A percentile compares a stretch with the other conserved stretches of the same genome.
Conservation (phyloP, 2,113 vertebrate species). For the Mus pahari region DNA sequence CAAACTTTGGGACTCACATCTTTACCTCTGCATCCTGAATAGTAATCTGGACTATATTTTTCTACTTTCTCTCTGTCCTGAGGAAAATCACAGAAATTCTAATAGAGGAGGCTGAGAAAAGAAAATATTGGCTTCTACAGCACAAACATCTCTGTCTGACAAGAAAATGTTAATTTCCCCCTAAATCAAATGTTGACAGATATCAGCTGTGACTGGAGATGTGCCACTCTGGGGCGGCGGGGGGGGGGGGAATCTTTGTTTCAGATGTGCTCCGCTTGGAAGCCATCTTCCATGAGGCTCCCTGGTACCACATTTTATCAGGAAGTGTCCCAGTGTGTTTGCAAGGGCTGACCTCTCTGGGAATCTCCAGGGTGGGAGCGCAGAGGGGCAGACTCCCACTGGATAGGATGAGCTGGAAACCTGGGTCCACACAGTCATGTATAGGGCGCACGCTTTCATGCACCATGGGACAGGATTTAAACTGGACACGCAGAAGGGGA, state of each 20-base stretch:
- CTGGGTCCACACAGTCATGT: constrained; percentile 37
- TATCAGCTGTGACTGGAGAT: constrained; percentile 37
- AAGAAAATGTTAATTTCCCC: constrained; percentile 78
- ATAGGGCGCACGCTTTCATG: constrained; percentile 70
- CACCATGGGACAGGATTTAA: constrained; percentile 74
- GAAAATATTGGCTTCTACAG: constrained; percentile 74
- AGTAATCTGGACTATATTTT: constrained; percentile 5
- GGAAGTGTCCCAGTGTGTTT: background rate
- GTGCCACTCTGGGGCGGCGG: background rate
- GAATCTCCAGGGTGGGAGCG: constrained; percentile 11
- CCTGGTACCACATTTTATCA: background rate
- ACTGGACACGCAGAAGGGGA: constrained; percentile 37
- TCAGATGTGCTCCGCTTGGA: background rate
- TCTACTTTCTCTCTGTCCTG: background rate
- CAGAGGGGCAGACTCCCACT: background rate
- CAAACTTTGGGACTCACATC: background rate
- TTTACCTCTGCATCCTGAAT: background rate
- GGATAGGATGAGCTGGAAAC: constrained; percentile 33
- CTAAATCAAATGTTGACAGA: constrained; percentile 71
- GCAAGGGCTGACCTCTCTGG: background rate
- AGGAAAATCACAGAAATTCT: constrained; percentile 70
- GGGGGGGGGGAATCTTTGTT: background rate
- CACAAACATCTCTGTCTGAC: constrained; percentile 73
- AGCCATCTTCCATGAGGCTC: background rate
- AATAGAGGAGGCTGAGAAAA: constrained; percentile 69